A percentile compares a stretch with the other conserved stretches of the same genome.
Evolutionary conservation across 2,888 invertebrate genomes (phyloP).

Genomic region (Mycogona germanica): DNA sequence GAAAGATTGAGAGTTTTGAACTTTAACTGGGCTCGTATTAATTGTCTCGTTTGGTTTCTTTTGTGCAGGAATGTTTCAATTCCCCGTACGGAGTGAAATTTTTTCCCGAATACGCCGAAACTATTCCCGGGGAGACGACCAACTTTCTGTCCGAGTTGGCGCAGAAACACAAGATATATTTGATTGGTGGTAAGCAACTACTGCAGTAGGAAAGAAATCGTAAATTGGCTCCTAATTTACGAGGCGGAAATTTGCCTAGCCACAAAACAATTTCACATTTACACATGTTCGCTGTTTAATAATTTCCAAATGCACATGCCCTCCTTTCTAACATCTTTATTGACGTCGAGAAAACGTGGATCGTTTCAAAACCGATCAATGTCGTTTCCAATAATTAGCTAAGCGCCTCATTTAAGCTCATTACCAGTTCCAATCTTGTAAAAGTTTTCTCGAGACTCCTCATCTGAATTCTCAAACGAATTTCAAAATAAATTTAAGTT

Average conservation of each 20-base stretch:
- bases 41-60: no score
- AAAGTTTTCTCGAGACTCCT: no score
- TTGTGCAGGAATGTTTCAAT: constrained; percentile 70
- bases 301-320: no score
- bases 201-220: no score
- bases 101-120: constrained; percentile 75
- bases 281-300: neutral
- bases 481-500: neutral
- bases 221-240: no score
- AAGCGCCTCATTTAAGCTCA: no score
- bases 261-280: neutral
- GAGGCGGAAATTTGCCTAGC: no score
- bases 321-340: no score
- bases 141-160: constrained; percentile 60
- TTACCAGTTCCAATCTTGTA: no score
- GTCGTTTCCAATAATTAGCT: neutral
- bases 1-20: no score
- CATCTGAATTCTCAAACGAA: neutral
- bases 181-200: constrained; percentile 53
- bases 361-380: neutral
- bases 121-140: constrained; percentile 67
- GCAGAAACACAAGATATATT: constrained; percentile 55
- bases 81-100: constrained; percentile 72
- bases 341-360: no score
- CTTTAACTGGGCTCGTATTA: neutral